A percentile compares a stretch with the other conserved stretches of the same genome.
Conservation (phyloP, 92 coral and sea anemone genomes). For the Epizoanthus illoricatus region DNA sequence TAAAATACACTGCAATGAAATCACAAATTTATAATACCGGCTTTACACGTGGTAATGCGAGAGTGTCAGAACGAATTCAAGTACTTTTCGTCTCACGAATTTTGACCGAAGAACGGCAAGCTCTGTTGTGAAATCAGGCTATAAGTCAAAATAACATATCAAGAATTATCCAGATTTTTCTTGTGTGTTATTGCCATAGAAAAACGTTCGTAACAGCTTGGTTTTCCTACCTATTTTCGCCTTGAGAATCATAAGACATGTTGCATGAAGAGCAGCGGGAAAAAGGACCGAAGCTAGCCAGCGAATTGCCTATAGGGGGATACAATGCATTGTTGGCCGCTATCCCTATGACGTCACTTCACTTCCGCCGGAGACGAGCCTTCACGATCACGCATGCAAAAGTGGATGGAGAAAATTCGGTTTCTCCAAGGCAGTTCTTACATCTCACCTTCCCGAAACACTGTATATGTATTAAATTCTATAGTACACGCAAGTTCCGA, state of each 20-base stretch:
- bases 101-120: background rate
- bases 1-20: slow-evolving; percentile 24
- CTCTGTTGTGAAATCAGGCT: background rate
- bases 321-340: slow-evolving; percentile 38
- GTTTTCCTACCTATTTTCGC: slow-evolving; percentile 70
- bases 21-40: slow-evolving; percentile 53
- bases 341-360: slow-evolving; percentile 77
- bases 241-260: slow-evolving; percentile 76
- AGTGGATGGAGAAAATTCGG: too few species aligned
- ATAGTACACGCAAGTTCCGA: too few species aligned
- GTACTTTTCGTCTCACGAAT: slow-evolving; percentile 10
- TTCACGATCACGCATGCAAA: too few species aligned
- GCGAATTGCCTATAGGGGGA: slow-evolving; percentile 77
- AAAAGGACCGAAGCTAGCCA: slow-evolving; percentile 72
- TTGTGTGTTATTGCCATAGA: background rate
- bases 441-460: too few species aligned
- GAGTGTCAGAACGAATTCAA: slow-evolving; percentile 33
- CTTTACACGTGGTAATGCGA: slow-evolving; percentile 81
- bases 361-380: slow-evolving; percentile 58
- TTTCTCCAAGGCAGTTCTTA: too few species aligned
- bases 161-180: background rate
- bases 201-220: slow-evolving; percentile 1
- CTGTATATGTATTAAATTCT: too few species aligned
- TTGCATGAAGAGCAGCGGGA: slow-evolving; percentile 91
- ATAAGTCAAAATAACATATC: background rate